A percentile compares a stretch with the other conserved stretches of the same genome.
These are phyloP conservation scores for Melitaea cinxia DNA, from an alignment of 1,140 invertebrate species.

Conservation along the genomic window DNA sequence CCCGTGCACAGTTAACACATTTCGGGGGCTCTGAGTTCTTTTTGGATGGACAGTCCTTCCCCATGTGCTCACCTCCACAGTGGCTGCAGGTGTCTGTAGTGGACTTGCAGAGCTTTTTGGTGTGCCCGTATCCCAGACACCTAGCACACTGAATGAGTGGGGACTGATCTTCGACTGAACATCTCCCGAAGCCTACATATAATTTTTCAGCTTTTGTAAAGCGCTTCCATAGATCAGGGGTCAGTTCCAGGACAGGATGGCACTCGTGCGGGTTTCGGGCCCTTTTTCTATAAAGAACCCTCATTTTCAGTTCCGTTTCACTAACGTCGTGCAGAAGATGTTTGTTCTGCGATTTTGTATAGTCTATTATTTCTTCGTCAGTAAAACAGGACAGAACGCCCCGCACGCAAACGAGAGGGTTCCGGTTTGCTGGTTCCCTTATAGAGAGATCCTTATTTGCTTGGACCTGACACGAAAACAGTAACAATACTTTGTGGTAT, in stretches of 20 bases:
- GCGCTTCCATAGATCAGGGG: slow-evolving; percentile 18
- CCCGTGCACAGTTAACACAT: slow-evolving; percentile 14
- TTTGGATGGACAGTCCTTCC: slow-evolving; percentile 3
- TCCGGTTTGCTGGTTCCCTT: slow-evolving; percentile 1
- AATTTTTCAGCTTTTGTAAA: not conserved
- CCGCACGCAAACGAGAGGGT: slow-evolving; percentile 17
- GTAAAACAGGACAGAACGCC: slow-evolving; percentile 22
- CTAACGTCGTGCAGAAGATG: slow-evolving; percentile 24
- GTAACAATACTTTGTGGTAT: no score
- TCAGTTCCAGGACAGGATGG: slow-evolving; percentile 41
- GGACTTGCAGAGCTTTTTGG: slow-evolving; percentile 17
- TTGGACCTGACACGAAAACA: slow-evolving; percentile 4
- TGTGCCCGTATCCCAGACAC: slow-evolving; percentile 37
- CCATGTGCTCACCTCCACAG: slow-evolving; percentile 17
- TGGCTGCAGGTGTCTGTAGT: slow-evolving; percentile 17
- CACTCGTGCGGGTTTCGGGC: slow-evolving; percentile 38
- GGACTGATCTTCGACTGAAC: slow-evolving; percentile 4
- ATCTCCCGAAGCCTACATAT: not conserved
- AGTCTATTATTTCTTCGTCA: slow-evolving; percentile 28
- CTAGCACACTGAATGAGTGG: slow-evolving; percentile 29
- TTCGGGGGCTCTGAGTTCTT: not conserved
- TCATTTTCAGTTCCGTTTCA: slow-evolving; percentile 7
- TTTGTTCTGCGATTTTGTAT: slow-evolving; percentile 34
- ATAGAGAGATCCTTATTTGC: not conserved
- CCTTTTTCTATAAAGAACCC: slow-evolving; percentile 38